A percentile compares a stretch with the other conserved stretches of the same genome.
phyloP scores from a whole-genome alignment of 2,888 invertebrate species.

The Macrophya annulata region DNA sequence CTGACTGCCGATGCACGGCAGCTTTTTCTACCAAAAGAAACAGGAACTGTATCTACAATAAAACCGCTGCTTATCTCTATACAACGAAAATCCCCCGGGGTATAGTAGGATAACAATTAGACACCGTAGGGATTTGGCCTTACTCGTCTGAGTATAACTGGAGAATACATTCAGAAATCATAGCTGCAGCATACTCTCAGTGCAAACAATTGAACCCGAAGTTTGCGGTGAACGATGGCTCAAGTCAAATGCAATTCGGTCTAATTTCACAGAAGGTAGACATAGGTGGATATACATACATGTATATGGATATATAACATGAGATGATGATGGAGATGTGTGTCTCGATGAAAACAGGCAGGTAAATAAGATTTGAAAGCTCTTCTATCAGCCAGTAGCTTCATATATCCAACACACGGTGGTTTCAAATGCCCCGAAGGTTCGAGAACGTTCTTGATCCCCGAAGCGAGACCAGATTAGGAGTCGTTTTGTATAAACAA shows the following conservation, averaged over 20 bases:
- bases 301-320: neutral
- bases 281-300: no score
- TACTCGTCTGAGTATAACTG: neutral
- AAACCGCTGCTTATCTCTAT: neutral
- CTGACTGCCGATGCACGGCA: neutral
- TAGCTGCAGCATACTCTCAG: neutral
- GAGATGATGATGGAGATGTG: neutral
- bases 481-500: conserved; percentile 44
- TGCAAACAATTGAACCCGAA: conserved; percentile 22
- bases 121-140: conserved; percentile 21
- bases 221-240: conserved; percentile 32
- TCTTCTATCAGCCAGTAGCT: neutral
- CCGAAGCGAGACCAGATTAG: conserved; percentile 25
- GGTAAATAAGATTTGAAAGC: conserved; percentile 18
- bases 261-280: neutral
- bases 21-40: neutral
- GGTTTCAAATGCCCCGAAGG: conserved; percentile 13
- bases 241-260: conserved; percentile 36
- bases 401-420: neutral
- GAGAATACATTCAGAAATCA: conserved; percentile 13
- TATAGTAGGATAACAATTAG: conserved; percentile 30
- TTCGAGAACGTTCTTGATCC: conserved; percentile 33
- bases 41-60: neutral
- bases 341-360: conserved; percentile 10
- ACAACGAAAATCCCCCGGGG: neutral